Conservation (phyloP, 1,140 invertebrate species). For the Streblospio benedicti region DNA sequence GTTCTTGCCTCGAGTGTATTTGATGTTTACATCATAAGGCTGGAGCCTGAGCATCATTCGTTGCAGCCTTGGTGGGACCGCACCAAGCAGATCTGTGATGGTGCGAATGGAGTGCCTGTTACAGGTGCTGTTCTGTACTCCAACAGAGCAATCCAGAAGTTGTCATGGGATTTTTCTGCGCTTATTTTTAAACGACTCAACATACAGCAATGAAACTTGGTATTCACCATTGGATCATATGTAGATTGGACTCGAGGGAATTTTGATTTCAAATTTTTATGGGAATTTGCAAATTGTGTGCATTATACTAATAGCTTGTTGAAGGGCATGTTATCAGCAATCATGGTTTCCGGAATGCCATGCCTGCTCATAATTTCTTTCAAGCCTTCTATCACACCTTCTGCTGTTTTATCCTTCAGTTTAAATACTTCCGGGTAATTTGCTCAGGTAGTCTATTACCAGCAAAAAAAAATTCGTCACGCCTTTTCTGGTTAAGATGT, state of each 20-base stretch:
- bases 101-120: background rate
- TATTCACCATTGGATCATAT: background rate
- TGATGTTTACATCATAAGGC: background rate
- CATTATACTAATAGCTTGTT: slow-evolving; percentile 1
- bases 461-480: no score
- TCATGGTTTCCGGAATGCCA: slow-evolving; percentile 25
- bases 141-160: background rate
- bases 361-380: slow-evolving; percentile 20
- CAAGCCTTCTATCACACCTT: slow-evolving; percentile 13
- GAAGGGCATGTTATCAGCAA: slow-evolving; percentile 26
- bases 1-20: background rate
- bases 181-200: background rate
- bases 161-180: background rate
- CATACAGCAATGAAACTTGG: slow-evolving; percentile 1
- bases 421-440: slow-evolving; percentile 22
- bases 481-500: no score
- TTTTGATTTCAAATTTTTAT: slow-evolving; percentile 5
- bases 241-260: slow-evolving; percentile 1
- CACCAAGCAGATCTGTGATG: slow-evolving; percentile 3
- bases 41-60: background rate
- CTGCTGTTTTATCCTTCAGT: slow-evolving; percentile 14
- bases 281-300: background rate
- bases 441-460: slow-evolving; percentile 27
- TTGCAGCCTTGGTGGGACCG: no score
- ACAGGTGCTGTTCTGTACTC: background rate